phyloP scores from a whole-genome alignment of 2,797 vertebrate genomes.

The Phaenicophaeus curvirostris region DNA sequence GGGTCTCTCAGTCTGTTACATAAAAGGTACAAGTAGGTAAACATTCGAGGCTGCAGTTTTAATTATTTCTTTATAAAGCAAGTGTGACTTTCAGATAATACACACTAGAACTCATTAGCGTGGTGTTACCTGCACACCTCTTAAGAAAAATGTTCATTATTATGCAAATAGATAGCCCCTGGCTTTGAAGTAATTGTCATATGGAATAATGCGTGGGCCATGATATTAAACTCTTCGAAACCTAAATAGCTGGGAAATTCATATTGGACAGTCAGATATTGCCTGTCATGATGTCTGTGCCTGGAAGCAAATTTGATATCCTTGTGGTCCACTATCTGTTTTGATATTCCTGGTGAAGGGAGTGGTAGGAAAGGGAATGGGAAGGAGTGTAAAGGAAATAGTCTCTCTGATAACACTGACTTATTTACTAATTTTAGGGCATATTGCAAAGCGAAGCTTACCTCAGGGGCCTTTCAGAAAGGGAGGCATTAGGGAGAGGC shows the following conservation, averaged over 20 bases:
- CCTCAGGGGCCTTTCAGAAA: not conserved
- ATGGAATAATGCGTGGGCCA: not conserved
- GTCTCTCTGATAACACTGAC: not conserved
- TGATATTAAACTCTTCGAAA: slow-evolving; percentile 1
- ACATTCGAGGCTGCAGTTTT: not conserved
- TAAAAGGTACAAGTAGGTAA: not conserved
- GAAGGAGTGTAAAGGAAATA: not conserved
- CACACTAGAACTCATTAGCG: not conserved
- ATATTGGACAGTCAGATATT: not conserved
- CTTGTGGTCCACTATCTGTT: not conserved
- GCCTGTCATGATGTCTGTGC: not conserved
- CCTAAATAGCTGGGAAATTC: not conserved
- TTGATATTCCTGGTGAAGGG: not conserved
- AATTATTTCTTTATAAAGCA: not conserved
- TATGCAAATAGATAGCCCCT: slow-evolving; percentile 39
- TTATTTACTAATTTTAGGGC: not conserved
- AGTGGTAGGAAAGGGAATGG: not conserved
- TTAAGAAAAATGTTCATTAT: slow-evolving; percentile 33
- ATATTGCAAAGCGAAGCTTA: not conserved
- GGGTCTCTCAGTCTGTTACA: not conserved
- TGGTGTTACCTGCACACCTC: not conserved
- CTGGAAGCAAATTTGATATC: slow-evolving; percentile 9
- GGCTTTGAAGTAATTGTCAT: slow-evolving; percentile 40
- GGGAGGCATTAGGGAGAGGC: not conserved
- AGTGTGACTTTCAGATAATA: not conserved